Evolutionary conservation across 2,797 vertebrate species (phyloP).

Genomic region (Megalops cyprinoides): DNA sequence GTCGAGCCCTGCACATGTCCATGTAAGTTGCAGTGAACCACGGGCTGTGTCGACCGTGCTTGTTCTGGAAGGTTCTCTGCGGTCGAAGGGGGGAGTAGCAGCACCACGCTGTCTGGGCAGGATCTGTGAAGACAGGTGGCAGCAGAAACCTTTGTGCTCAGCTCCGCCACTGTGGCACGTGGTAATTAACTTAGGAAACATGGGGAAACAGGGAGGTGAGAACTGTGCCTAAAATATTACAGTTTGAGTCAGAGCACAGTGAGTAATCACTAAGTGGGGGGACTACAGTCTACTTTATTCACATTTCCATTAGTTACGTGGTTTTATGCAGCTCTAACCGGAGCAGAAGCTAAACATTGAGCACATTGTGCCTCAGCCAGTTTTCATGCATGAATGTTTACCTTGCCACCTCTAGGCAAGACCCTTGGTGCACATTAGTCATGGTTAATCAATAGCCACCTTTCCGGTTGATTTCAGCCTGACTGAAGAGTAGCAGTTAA

Average conservation of each 20-base stretch:
- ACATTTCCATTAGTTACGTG: neutral
- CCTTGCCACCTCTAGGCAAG: neutral
- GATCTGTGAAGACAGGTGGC: neutral
- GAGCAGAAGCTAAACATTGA: neutral
- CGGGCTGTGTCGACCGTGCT: too few species aligned
- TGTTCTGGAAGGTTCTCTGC: too few species aligned
- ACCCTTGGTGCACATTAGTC: neutral
- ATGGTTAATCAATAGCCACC: neutral
- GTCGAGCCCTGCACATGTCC: too few species aligned
- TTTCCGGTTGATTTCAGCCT: neutral
- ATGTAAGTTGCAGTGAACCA: too few species aligned
- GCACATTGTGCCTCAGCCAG: too few species aligned
- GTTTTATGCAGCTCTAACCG: neutral
- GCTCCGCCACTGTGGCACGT: neutral
- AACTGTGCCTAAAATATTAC: too few species aligned
- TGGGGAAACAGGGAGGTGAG: conserved; percentile 4
- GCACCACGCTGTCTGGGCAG: too few species aligned
- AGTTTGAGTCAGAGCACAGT: neutral
- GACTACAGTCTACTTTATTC: neutral
- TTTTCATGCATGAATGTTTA: too few species aligned
- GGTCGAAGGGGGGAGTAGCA: too few species aligned
- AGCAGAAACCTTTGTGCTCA: neutral
- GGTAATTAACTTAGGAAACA: neutral
- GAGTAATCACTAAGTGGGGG: neutral
- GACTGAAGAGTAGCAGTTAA: neutral